A percentile compares a stretch with the other conserved stretches of the same genome.
phyloP scores from a whole-genome alignment of 1,140 invertebrate species.

The Drosophila miranda region DNA sequence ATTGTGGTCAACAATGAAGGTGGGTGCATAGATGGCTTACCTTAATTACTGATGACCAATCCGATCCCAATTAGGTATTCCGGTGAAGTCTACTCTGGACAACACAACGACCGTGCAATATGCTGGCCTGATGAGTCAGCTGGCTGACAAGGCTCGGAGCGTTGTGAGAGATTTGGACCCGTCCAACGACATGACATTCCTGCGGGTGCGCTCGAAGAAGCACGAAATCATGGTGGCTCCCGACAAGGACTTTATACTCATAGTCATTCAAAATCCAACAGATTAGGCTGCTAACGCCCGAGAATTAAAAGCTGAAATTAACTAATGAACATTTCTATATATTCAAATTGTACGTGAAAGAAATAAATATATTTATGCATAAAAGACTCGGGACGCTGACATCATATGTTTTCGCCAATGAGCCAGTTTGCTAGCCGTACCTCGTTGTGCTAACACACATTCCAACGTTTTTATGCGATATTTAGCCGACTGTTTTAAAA shows the following conservation, averaged over 20 bases:
- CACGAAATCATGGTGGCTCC: constrained; percentile 99
- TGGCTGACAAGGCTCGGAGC: constrained; percentile 95
- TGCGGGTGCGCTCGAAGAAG: constrained; percentile 97
- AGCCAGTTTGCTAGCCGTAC: too few relatives aligned
- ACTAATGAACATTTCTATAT: constrained; percentile 19
- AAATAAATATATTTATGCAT: constrained; percentile 17
- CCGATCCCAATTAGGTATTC: constrained; percentile 86
- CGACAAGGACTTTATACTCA: constrained; percentile 92
- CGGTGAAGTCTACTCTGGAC: constrained; percentile 97
- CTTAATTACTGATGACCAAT: neutral
- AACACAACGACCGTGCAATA: constrained; percentile 98
- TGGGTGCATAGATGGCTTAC: constrained; percentile 73
- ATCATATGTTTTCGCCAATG: constrained; percentile 1
- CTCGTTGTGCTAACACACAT: too few relatives aligned
- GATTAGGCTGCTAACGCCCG: constrained; percentile 83
- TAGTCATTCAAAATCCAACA: constrained; percentile 92
- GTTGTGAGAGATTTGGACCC: constrained; percentile 98
- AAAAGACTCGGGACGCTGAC: constrained; percentile 19
- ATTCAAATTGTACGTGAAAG: neutral
- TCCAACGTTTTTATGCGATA: too few relatives aligned
- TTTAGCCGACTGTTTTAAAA: too few relatives aligned
- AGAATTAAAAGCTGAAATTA: constrained; percentile 16
- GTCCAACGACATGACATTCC: constrained; percentile 97
- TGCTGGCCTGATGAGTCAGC: constrained; percentile 94
- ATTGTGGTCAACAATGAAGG: constrained; percentile 98